A percentile compares a stretch with the other conserved stretches of the same genome.
Evolutionary conservation across 2,888 invertebrate genomes (phyloP).

Genomic region (Ctena decussata): DNA sequence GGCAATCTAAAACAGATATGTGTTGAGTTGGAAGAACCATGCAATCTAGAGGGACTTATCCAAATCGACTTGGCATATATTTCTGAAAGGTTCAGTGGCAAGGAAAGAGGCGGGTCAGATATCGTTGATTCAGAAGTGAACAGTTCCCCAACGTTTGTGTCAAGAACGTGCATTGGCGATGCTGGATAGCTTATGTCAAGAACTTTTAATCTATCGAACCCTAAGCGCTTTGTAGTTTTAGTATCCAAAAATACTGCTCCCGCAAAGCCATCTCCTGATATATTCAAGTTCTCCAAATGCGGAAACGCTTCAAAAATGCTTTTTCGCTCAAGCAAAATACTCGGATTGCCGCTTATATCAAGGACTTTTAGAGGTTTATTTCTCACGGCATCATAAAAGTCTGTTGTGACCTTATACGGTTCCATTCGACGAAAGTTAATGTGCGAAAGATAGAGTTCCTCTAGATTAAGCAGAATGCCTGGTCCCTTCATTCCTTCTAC

Average conservation of each 20-base stretch:
- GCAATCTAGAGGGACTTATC: neutral
- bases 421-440: neutral
- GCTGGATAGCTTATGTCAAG: neutral
- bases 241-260: neutral
- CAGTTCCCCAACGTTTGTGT: no score
- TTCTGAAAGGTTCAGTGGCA: neutral
- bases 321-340: no score
- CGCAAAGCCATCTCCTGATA: neutral
- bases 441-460: neutral
- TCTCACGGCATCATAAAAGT: neutral
- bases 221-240: no score
- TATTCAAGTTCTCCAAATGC: neutral
- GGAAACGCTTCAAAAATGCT: neutral
- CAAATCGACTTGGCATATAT: neutral
- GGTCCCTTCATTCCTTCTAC: neutral
- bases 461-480: neutral
- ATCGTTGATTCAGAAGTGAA: neutral
- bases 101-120: neutral
- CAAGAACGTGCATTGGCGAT: neutral
- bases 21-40: neutral
- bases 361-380: neutral
- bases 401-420: neutral
- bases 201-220: neutral
- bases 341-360: neutral
- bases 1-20: neutral